Conservation (phyloP, 2,797 vertebrate genomes). For the Graptemys geographica region DNA sequence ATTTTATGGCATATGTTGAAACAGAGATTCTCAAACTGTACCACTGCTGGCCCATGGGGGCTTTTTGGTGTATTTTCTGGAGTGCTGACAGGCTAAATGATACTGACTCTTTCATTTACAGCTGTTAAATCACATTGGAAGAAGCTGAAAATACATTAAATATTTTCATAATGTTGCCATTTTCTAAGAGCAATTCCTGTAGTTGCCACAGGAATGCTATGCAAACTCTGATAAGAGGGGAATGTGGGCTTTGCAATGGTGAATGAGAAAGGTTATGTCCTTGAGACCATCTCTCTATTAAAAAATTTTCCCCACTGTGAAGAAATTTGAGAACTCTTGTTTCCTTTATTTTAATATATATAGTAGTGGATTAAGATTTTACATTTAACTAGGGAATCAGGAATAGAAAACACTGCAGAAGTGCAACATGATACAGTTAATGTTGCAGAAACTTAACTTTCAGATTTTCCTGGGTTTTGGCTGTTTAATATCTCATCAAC, state of each 20-base stretch:
- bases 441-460: not conserved
- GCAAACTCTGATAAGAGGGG: not conserved
- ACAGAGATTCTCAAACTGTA: not conserved
- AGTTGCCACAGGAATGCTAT: not conserved
- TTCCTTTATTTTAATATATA: not conserved
- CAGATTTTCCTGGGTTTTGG: not conserved
- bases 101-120: not conserved
- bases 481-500: not conserved
- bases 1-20: not conserved
- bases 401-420: not conserved
- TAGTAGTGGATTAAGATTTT: not conserved
- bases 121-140: not conserved
- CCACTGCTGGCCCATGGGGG: not conserved
- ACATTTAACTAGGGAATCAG: not conserved
- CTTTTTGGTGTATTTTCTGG: slow-evolving; percentile 17
- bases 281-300: not conserved
- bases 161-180: not conserved
- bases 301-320: not conserved
- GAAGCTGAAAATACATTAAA: not conserved
- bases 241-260: not conserved
- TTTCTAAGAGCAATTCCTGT: not conserved
- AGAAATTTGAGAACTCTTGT: not conserved
- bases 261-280: not conserved
- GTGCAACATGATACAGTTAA: not conserved
- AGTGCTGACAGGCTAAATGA: not conserved